phyloP scores from a whole-genome alignment of 2,113 vertebrate species.

The Oreotrochilus melanogaster region DNA sequence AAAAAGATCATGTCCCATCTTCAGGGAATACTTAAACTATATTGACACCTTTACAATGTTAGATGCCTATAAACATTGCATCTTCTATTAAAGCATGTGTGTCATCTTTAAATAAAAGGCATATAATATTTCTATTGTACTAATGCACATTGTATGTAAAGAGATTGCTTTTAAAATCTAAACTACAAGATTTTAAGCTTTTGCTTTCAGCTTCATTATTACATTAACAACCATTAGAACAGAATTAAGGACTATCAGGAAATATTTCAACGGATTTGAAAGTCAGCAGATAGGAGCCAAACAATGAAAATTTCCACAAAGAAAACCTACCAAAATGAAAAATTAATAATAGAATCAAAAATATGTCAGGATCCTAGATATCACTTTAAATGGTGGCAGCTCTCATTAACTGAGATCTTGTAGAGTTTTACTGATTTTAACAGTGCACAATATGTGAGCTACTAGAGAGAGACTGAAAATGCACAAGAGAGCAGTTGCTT shows the following conservation, averaged over 20 bases:
- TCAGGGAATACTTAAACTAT: not conserved
- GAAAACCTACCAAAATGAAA: not conserved
- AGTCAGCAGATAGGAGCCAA: not conserved
- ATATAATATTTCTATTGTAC: not conserved
- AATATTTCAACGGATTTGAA: not conserved
- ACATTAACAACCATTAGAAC: not conserved
- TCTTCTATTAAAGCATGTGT: not conserved
- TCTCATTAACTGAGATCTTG: not conserved
- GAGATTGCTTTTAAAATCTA: not conserved
- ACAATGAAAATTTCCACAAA: not conserved
- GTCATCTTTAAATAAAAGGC: not conserved
- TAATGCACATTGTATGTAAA: not conserved
- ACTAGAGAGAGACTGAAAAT: not conserved
- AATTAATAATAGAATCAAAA: not conserved
- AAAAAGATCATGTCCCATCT: not conserved
- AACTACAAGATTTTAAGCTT: not conserved
- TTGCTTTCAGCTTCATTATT: not conserved
- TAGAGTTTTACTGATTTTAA: not conserved
- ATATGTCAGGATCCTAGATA: not conserved
- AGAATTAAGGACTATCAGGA: not conserved
- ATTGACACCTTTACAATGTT: not conserved
- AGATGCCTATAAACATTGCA: not conserved
- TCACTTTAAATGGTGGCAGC: not conserved
- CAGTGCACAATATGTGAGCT: not conserved
- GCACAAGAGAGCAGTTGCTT: conserved; percentile 16